Base-by-base conservation (phyloP, 2,113 vertebrate genomes). In the Spermophilus dauricus region DNA sequence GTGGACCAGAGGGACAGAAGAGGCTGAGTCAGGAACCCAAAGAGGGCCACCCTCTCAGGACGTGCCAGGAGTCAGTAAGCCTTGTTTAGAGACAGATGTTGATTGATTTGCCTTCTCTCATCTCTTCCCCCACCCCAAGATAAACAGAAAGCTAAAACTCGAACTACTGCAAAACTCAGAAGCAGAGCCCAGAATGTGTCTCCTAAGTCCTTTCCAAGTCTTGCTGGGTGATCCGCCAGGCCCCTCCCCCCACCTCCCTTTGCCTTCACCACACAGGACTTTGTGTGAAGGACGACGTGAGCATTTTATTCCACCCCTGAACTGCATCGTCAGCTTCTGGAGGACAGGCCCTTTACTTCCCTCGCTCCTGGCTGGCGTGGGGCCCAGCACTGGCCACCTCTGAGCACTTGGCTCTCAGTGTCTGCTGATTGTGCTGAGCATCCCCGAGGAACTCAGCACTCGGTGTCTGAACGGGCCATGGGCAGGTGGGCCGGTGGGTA, bases 101-200 rank as follows among this genome's bases (percentile, higher is more conserved):
- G 58, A 34, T 86, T 69, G n/a, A 42, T 37, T 51, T 45, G 65
- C 20, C 39, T 34, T 30, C 1, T 14, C 7, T n/a, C 70, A 6
- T 37, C 2, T 10, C 0, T 51, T 45, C 45, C 45, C 45, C 45
- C 45, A 8, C 45, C 45, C 45, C 45, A 45, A 51, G 85, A 87
- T 70, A 94, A 78, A 78, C 20, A 94, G 86, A 82, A 95, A 39
- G 28, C 61, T 82, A 42, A 76, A 26, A 81, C 26, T 20, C 22
- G 94, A 63, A 90, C 24, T 37, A 58, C 91, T 76, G 67, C 37
- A 75, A 70, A 77, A 92, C 26, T 22, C n/a, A 61, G 83, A 93
- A 89, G 39, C 65, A 72, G 24, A 80, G 32, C 58, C 56, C 51
- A 45, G 73, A 77, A 80, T 42, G 30, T 2, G 37, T 18, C 58